These are phyloP conservation scores for Acanthurus tractus DNA, from an alignment of 2,797 vertebrate species.

Conservation along the genomic window DNA sequence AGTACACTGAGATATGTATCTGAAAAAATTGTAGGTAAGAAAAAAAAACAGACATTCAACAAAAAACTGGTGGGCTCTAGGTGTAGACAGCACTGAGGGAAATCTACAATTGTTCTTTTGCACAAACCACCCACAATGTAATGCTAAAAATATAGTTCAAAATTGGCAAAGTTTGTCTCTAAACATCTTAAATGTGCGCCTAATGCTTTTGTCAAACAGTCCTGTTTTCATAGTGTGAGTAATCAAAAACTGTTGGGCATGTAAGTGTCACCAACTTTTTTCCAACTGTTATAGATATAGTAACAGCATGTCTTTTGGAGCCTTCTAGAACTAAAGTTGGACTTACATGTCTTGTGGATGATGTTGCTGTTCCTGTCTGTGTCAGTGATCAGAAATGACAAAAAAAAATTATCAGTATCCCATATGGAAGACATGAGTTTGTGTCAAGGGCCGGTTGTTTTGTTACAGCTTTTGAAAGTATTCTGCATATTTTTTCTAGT, in stretches of 20 bases:
- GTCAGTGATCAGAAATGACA: neutral
- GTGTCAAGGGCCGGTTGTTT: neutral
- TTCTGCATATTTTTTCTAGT: constrained; percentile 80
- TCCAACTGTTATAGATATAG: neutral
- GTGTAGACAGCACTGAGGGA: too few relatives aligned
- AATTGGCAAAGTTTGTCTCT: too few relatives aligned
- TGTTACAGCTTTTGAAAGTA: neutral
- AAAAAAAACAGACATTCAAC: too few relatives aligned
- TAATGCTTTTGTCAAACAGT: too few relatives aligned
- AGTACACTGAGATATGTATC: too few relatives aligned
- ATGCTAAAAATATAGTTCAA: too few relatives aligned
- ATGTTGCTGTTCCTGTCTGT: neutral
- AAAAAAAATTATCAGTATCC: neutral
- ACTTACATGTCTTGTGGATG: neutral
- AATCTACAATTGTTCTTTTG: too few relatives aligned
- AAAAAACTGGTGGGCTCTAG: too few relatives aligned
- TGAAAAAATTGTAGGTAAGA: too few relatives aligned
- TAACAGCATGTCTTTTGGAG: neutral
- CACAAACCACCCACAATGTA: too few relatives aligned
- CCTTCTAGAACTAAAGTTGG: neutral
- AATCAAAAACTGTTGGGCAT: neutral
- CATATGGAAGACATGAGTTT: neutral
- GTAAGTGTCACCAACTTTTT: neutral
- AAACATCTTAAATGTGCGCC: too few relatives aligned
- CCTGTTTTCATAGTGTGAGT: neutral